A percentile compares a stretch with the other conserved stretches of the same genome.
phyloP scores from a whole-genome alignment of 1,140 invertebrate genomes.

The Aleiodes sp. region DNA sequence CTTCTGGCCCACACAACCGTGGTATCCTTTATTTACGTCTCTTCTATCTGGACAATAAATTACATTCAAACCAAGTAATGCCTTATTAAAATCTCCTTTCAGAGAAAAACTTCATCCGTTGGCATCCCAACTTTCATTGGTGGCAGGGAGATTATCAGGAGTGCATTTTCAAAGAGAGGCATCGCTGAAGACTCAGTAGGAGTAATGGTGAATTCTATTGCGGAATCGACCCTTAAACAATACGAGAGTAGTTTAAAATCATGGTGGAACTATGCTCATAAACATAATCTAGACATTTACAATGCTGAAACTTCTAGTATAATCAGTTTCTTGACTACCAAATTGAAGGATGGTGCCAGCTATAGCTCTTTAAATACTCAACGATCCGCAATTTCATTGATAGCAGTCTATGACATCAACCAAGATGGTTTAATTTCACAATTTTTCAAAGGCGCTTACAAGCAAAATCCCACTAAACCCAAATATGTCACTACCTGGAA shows the following conservation, averaged over 20 bases:
- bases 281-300: neutral
- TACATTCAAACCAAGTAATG: neutral
- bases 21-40: constrained; percentile 20
- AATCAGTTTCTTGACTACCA: constrained; percentile 11
- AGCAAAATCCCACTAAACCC: constrained; percentile 15
- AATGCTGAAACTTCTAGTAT: neutral
- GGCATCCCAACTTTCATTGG: constrained; percentile 1
- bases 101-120: neutral
- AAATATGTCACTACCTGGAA: constrained; percentile 16
- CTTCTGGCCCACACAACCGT: constrained; percentile 16
- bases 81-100: neutral
- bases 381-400: neutral
- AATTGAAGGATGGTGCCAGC: constrained; percentile 11
- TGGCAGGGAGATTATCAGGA: constrained; percentile 13
- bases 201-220: too few relatives aligned
- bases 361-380: constrained; percentile 12
- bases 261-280: constrained; percentile 12
- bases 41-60: too few relatives aligned
- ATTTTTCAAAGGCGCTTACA: constrained; percentile 14
- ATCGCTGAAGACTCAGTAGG: neutral
- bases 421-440: neutral
- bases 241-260: constrained; percentile 13
- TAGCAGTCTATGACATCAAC: neutral
- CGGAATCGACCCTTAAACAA: constrained; percentile 14
- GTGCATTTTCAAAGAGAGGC: neutral